Base-by-base conservation (phyloP, 64 coral and sea anemone species). In the Anthopleura sola region DNA sequence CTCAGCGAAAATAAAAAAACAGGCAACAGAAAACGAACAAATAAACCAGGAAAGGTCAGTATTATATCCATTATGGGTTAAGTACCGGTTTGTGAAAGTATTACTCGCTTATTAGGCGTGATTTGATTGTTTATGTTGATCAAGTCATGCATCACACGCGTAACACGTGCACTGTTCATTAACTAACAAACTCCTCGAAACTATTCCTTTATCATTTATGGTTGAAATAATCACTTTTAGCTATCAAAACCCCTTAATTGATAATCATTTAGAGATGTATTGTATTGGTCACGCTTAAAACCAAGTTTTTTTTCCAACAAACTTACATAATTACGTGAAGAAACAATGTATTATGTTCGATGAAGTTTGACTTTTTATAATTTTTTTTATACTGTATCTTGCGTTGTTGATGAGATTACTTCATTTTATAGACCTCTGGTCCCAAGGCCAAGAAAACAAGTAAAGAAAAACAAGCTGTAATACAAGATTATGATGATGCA, bases 1-100 rank as follows among this genome's bases (percentile, higher is more conserved):
- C 78, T 91, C 75, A 36, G 44, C 0, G 89, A 91, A 14, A 81
- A 55, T 26, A 91, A 91, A 37, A 60, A 60, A 68, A 38, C 89
- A 49, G 15, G n/a, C 0, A 50, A 75, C 26, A 86, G 58, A 50
- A 78, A 84, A 51, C 76, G 89, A 28, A 44, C 84, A 80, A 50
- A 44, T 15, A 84, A 85, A 60, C 83, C 83, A 86, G 75, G 60
- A 86, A 86, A 87, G 60, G 76, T 33, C 7, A 48, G 37, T 24
- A 44, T 79, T 3, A 23, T 48, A 79, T 23, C 44, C 21, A 13
- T 79, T 40, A 3, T 71, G 29, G 31, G 0, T 71, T 53, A 12
- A 17, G 50, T 53, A 15, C 2, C 13, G 13, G 2, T 53, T 34
- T 71, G 28, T 32, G 23, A 71, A 71, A 32, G 34, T 33, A 34